Base-by-base conservation (phyloP, 1,140 invertebrate species). In the Cotesia vestalis region DNA sequence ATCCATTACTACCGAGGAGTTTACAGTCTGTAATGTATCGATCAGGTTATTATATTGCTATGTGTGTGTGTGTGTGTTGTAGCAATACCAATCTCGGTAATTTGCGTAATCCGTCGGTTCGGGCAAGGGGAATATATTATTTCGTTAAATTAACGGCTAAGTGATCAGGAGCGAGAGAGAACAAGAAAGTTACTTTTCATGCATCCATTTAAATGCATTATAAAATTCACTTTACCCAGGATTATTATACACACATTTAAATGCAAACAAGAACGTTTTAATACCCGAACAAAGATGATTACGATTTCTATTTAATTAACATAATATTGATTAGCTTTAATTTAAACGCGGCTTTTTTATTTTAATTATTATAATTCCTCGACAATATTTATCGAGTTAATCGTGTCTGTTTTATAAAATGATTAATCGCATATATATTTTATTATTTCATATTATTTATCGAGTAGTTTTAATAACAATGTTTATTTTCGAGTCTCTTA, bases 1-100 rank as follows among this genome's bases (percentile, higher is more conserved):
- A 61, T 61, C 71, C 71, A 72, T 72, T 72, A 72, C 71, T 66
- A 46, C 68, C 38, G 46, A 61, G 55, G 38, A 51, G 59, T 70
- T 70, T 61, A 70, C 57, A 61, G 59, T 27, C 27, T 27, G 27
- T 27, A 27, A 27, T 27, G 27, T 70, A 70, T 68, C 68, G 55
- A 69, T 69, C 67, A 59, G 53, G 35, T 40, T 14, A 55, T 68
- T 69, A 11, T 11, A 27, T 27, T 27, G 27, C 2, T 17, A 0
- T 17, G 17, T 17, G 17, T 46, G 40, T 46, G 67, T 51, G 27
- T 46, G 40, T 46, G 67, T 51, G 17, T 51, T 61, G 12, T 59
- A 34, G 34, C 36, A n/a, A n/a, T 52, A 52, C 20, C 51, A 40
- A 70, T 62, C 59, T 34, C 38, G n/a, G 69, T 38, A 71, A 63